Conservation (phyloP, 2,113 vertebrate genomes). For the Catharus fuscescens region DNA sequence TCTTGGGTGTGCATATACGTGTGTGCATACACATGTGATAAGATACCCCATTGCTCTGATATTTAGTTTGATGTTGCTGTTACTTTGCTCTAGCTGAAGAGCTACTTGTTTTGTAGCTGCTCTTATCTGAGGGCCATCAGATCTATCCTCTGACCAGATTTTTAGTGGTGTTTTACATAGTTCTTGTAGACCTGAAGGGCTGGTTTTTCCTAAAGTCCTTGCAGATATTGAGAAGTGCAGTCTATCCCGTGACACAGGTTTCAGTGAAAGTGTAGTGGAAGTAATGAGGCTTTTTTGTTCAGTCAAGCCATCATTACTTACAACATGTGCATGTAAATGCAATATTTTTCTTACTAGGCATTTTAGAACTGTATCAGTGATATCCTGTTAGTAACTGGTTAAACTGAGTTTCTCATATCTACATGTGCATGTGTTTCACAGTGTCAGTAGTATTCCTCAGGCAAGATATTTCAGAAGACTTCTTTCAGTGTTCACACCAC, state of each 20-base stretch:
- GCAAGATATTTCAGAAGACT: not conserved
- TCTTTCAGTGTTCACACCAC: not conserved
- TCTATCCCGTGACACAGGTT: not conserved
- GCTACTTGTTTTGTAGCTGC: not conserved
- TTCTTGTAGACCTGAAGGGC: not conserved
- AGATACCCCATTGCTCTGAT: not conserved
- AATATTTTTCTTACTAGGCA: not conserved
- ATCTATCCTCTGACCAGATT: not conserved
- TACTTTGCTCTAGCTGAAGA: not conserved
- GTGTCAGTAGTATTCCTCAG: not conserved
- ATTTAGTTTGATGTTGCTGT: not conserved
- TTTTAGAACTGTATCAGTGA: not conserved
- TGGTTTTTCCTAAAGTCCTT: not conserved
- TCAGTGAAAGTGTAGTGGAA: not conserved
- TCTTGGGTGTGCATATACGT: rapidly evolving
- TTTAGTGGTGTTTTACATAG: not conserved
- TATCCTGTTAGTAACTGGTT: not conserved
- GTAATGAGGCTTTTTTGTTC: not conserved
- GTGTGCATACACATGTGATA: rapidly evolving
- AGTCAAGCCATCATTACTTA: not conserved
- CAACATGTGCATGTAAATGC: not conserved
- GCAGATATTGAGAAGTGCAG: not conserved
- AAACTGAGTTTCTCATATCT: not conserved
- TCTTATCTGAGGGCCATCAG: not conserved
- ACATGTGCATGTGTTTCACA: not conserved